Conservation (phyloP, 2,888 invertebrate species). For the Troilus luridus region DNA sequence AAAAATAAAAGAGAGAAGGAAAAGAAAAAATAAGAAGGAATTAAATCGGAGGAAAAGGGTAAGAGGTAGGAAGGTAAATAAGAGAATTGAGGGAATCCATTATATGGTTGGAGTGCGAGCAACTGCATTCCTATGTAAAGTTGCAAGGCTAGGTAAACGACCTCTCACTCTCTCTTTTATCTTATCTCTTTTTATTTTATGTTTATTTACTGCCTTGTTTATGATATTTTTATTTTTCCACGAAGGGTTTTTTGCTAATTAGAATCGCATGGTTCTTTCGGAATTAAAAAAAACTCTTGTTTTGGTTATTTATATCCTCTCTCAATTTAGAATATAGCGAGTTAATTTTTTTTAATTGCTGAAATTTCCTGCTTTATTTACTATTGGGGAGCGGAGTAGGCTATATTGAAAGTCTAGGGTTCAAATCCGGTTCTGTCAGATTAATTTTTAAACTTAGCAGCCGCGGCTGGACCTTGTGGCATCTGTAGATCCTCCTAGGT, state of each 20-base stretch:
- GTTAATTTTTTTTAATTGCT: neutral
- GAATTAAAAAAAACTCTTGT: neutral
- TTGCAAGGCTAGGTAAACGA: slow-evolving; percentile 50
- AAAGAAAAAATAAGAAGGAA: neutral
- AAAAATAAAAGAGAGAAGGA: neutral
- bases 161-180: neutral
- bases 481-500: too few species aligned
- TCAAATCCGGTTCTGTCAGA: too few species aligned
- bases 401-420: too few species aligned
- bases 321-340: neutral
- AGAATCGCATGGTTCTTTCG: neutral
- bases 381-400: neutral
- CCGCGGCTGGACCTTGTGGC: too few species aligned
- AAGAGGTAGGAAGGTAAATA: slow-evolving; percentile 48
- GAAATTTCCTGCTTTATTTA: neutral
- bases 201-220: neutral
- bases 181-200: neutral
- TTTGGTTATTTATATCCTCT: neutral
- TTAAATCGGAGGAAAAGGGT: neutral
- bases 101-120: neutral
- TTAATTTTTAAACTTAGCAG: too few species aligned
- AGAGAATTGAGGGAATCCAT: slow-evolving; percentile 52
- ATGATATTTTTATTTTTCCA: neutral
- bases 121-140: slow-evolving; percentile 58
- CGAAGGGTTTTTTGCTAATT: neutral